Evolutionary conservation across 2,888 invertebrate genomes (phyloP), one percentile per base, ranked within the genome.

Genomic region (Harpagoxenus sublaevis): DNA sequence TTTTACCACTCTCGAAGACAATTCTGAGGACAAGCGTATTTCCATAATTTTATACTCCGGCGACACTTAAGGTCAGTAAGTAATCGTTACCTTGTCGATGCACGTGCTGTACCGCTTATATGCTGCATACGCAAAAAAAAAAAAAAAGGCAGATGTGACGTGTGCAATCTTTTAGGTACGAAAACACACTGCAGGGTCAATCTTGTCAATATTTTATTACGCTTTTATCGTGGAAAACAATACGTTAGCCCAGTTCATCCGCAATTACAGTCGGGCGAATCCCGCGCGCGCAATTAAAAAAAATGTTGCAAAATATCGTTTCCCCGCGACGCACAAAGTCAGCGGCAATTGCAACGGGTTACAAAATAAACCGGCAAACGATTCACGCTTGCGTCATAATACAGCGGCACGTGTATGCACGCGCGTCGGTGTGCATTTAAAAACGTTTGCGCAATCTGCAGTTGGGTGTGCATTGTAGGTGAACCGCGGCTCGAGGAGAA

Each of bases 1-100:
- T 60, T 39, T 45, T 84, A 81, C 45, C 28, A 18, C 84, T 90
- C 78, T 70, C 62, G 78, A 81, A 66, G 73, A 77, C 51, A 60
- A 42, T 66, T 71, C 57, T 23, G 66, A 77, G 73, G 45, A 57
- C 48, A 63, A 2, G 8, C 35, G 71, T 60, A 84, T 89, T 82
- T 85, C 84, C 85, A 87, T 84, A 87, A 84, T 87, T 83, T 78
- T 78, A 84, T 82, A 82, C 39, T n/a, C 57, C 62, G 35, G 15
- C 75, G 65, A 23, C 71, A 66, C 23, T 51, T 63, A 35, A 87
- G 87, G 82, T 84, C 87, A 85, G 39, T 65, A 70, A 62, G 39
- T 62, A 53, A 60, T 66, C 66, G 63, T 77, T 70, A 71, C 74
- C 42, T 31, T 57, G 62, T 9, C 57, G 48, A 68, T 35, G 35